Base-by-base conservation (phyloP, 92 coral and sea anemone species). In the Actinostola sp. region DNA sequence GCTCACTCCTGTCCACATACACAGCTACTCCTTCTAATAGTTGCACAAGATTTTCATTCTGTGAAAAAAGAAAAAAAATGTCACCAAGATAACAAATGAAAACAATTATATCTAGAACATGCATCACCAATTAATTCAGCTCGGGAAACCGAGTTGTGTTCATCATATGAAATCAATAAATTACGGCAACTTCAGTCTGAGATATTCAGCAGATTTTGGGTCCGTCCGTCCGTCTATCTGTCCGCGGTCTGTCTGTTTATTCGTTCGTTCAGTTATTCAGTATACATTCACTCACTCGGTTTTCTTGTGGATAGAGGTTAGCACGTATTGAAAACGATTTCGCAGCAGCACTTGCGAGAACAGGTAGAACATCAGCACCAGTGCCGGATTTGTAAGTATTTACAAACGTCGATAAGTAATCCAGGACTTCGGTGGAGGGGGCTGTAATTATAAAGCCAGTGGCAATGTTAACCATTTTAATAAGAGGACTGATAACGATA, bases 21-120 rank as follows among this genome's bases (percentile, higher is more conserved):
- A 73, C 80, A 31, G 61, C 80, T 31, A 46, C 62, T 38, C 49
- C 71, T 30, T 43, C 70, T 9, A 45, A 5, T 3, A 73, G 70
- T 48, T 61, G 70, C 0, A 73, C 59, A 48, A 8, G 9, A 17
- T 13, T 9, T 3, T 8, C n/a, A 4, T 21, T 48, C 20, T 7
- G 54, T 17, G 54, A 48, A 9, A 21, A 48, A 10, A 9, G 63
- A 27, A 57, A 25, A 4, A 52, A 52, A 52, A 8, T 8, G 60
- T 25, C 11, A n/a, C 9, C 17, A 25, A 19, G 11, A 19, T n/a
- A 8, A n/a, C 9, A 52, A 8, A 52, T 25, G 60, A 9, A 52
- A 25, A 52, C 10, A 25, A 19, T 19, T n/a, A 19, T 9, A n/a
- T n/a, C n/a, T n/a, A n/a, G n/a, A n/a, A n/a, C 45, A 39, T 39